A percentile compares a stretch with the other conserved stretches of the same genome.
Evolutionary conservation across 2,888 invertebrate species (phyloP).

Genomic region (Parnassius orleans): DNA sequence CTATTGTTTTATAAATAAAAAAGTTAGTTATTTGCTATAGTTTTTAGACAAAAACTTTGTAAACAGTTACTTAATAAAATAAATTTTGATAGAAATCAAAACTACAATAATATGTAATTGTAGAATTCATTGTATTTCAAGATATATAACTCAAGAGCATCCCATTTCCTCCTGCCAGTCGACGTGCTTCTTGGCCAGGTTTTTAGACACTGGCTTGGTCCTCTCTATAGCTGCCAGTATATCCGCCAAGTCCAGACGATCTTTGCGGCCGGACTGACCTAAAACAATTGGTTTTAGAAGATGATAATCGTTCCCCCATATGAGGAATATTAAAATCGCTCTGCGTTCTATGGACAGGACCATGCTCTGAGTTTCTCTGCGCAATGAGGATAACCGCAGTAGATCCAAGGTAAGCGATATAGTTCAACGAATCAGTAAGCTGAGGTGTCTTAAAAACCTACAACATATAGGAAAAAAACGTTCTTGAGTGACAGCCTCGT

Average conservation of each 20-base stretch:
- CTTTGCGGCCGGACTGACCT: constrained; percentile 53
- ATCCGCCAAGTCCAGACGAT: constrained; percentile 61
- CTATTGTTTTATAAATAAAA: background rate
- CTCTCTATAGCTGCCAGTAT: constrained; percentile 75
- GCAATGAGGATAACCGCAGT: too few species aligned
- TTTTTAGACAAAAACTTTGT: background rate
- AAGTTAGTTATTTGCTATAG: background rate
- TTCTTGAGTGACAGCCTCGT: too few species aligned
- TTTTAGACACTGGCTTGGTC: constrained; percentile 81
- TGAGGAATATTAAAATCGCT: too few species aligned
- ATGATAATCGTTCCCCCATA: too few species aligned
- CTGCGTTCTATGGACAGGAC: too few species aligned
- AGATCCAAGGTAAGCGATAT: too few species aligned
- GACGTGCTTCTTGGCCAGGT: constrained; percentile 78
- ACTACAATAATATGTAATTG: background rate
- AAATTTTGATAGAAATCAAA: background rate
- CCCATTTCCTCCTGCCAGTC: constrained; percentile 85
- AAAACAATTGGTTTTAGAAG: background rate
- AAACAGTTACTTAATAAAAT: too few species aligned
- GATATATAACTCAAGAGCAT: constrained; percentile 51
- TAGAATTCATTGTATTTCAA: background rate
- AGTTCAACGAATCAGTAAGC: too few species aligned
- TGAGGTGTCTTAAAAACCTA: too few species aligned
- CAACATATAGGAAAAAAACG: too few species aligned
- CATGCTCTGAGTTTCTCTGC: too few species aligned